These are phyloP conservation scores for Orthonychiurus folsomi DNA, from an alignment of 2,888 invertebrate genomes.

Conservation along the genomic window DNA sequence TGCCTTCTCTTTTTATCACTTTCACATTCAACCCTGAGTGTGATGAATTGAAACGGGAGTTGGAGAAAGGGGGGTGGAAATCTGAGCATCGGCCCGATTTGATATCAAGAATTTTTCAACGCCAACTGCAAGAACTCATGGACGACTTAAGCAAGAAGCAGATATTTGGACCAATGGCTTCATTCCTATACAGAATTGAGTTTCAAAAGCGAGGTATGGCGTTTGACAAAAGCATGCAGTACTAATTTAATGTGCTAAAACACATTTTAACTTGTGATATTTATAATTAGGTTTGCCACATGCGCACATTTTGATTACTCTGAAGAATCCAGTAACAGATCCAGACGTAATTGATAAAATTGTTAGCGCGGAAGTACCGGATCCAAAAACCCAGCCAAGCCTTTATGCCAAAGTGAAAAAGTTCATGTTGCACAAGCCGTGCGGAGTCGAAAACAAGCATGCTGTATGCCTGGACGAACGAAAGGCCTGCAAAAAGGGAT, in stretches of 20 bases:
- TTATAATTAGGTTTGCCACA: too few species aligned
- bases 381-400: constrained; percentile 21
- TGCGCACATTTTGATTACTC: constrained; percentile 25
- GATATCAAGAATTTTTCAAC: constrained; percentile 8
- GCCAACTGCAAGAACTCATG: background rate
- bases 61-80: background rate
- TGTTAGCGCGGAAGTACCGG: constrained; percentile 39
- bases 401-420: constrained; percentile 24
- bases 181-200: constrained; percentile 30
- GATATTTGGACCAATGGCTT: constrained; percentile 10
- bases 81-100: constrained; percentile 13
- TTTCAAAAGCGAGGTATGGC: constrained; percentile 40
- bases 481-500: constrained; percentile 34
- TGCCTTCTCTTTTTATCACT: constrained; percentile 14
- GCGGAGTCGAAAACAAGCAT: constrained; percentile 23
- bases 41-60: constrained; percentile 6
- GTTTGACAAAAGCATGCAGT: too few species aligned
- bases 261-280: too few species aligned
- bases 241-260: too few species aligned
- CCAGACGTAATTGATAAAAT: constrained; percentile 26
- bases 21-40: constrained; percentile 16
- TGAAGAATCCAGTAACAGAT: constrained; percentile 17
- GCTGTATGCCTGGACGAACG: constrained; percentile 38
- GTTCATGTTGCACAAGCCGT: constrained; percentile 39
- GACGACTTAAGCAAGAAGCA: constrained; percentile 3